Percentiles rank a stretch among this genome's conserved stretches.
Conservation (phyloP, 1,140 invertebrate species). For the Cotesia glomerata region DNA sequence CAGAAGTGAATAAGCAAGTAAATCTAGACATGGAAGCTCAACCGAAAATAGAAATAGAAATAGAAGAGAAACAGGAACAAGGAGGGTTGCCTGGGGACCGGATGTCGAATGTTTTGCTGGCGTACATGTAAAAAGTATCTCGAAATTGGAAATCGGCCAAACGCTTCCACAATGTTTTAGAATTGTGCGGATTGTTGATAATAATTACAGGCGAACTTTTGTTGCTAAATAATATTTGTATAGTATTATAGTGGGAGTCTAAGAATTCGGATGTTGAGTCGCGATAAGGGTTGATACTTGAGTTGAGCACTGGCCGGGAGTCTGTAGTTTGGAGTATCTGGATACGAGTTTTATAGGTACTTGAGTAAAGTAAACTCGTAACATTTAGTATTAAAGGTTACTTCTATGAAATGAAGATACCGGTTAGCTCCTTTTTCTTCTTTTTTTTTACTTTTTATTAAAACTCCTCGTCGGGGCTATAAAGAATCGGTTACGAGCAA, state of each 20-base stretch:
- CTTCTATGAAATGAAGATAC: too few relatives aligned
- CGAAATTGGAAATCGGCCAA: constrained; percentile 32
- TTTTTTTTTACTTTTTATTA: too few relatives aligned
- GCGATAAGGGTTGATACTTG: neutral
- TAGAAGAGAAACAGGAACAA: neutral
- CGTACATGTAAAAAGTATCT: constrained; percentile 33
- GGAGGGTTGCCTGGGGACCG: constrained; percentile 1
- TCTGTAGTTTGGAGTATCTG: neutral
- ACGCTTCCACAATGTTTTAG: constrained; percentile 23
- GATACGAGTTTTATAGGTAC: too few relatives aligned
- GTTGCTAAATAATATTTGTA: neutral
- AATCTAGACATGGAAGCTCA: neutral
- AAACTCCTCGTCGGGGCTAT: too few relatives aligned
- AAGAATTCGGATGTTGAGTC: neutral
- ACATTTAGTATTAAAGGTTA: too few relatives aligned
- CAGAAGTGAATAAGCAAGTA: too few relatives aligned
- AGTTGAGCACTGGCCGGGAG: neutral
- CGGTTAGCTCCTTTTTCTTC: too few relatives aligned
- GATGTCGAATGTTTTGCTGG: constrained; percentile 40
- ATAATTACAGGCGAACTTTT: too few relatives aligned
- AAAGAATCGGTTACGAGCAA: too few relatives aligned
- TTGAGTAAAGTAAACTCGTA: too few relatives aligned
- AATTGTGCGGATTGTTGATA: neutral
- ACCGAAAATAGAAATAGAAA: neutral
- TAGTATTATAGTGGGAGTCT: neutral